Conservation (phyloP, 2,797 vertebrate genomes). For the Chaetodon trifasciatus region DNA sequence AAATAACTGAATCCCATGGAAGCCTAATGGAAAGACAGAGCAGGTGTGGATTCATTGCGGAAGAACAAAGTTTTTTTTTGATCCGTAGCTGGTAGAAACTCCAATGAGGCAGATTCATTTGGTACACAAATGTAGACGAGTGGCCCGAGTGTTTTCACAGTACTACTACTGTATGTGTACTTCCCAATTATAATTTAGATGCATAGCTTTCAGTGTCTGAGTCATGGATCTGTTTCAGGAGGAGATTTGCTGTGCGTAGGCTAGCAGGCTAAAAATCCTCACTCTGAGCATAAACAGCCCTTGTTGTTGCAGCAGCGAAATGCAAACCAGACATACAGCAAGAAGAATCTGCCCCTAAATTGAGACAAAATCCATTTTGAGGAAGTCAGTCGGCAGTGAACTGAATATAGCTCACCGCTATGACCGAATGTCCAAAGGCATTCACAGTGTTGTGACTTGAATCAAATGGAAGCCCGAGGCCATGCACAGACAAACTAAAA, state of each 20-base stretch:
- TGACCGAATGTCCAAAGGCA: constrained; percentile 67
- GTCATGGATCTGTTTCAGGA: constrained; percentile 73
- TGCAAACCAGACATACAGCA: constrained; percentile 60
- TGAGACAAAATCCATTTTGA: constrained; percentile 60
- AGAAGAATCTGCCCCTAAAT: constrained; percentile 33
- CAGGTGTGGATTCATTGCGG: constrained; percentile 33
- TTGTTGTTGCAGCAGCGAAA: constrained; percentile 62
- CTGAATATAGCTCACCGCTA: constrained; percentile 57
- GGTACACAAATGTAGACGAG: constrained; percentile 51
- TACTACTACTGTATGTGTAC: constrained; percentile 36
- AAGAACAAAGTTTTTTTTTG: constrained; percentile 26
- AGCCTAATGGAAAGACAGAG: constrained; percentile 46
- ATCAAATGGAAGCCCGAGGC: constrained; percentile 65
- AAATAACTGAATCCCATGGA: constrained; percentile 57
- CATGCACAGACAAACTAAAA: constrained; percentile 57
- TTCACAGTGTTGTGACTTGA: constrained; percentile 67
- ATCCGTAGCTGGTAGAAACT: constrained; percentile 50
- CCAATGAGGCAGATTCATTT: constrained; percentile 54
- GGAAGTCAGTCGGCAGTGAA: constrained; percentile 34
- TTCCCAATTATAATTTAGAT: constrained; percentile 72
- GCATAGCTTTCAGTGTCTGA: constrained; percentile 61
- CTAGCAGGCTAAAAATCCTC: constrained; percentile 31
- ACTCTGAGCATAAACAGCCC: constrained; percentile 57
- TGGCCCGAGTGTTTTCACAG: constrained; percentile 46
- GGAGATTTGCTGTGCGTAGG: constrained; percentile 36